Evolutionary conservation across 2,113 vertebrate genomes (phyloP).

Genomic region (Corythaixoides concolor): DNA sequence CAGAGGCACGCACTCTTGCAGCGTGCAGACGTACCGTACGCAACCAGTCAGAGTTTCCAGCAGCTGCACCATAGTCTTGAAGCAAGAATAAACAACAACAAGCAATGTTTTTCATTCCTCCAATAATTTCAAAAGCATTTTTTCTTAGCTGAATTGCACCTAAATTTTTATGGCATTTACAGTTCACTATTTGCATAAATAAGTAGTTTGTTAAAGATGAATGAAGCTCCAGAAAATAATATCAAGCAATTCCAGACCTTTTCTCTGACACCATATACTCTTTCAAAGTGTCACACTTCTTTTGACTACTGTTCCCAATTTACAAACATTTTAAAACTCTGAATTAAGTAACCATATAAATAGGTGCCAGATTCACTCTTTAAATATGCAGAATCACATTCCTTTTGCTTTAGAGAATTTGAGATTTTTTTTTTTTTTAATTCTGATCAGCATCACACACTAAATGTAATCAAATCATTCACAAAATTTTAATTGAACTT

Average conservation of each 20-base stretch:
- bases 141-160: not conserved
- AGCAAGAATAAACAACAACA: not conserved
- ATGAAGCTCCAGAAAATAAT: not conserved
- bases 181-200: not conserved
- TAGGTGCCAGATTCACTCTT: not conserved
- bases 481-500: not conserved
- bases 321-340: not conserved
- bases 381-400: not conserved
- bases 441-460: not conserved
- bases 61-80: slow-evolving; percentile 83
- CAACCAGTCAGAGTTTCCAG: slow-evolving; percentile 81
- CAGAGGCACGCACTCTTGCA: slow-evolving; percentile 74
- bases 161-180: not conserved
- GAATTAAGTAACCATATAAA: not conserved
- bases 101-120: not conserved
- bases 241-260: not conserved
- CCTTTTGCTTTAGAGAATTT: not conserved
- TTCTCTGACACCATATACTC: not conserved
- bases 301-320: not conserved
- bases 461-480: not conserved
- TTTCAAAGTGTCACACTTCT: not conserved
- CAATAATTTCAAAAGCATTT: not conserved
- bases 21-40: slow-evolving; percentile 78
- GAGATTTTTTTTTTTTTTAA: not conserved
- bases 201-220: not conserved